phyloP scores from a whole-genome alignment of 2,888 invertebrate species.

The Zygogramma bicolorata region DNA sequence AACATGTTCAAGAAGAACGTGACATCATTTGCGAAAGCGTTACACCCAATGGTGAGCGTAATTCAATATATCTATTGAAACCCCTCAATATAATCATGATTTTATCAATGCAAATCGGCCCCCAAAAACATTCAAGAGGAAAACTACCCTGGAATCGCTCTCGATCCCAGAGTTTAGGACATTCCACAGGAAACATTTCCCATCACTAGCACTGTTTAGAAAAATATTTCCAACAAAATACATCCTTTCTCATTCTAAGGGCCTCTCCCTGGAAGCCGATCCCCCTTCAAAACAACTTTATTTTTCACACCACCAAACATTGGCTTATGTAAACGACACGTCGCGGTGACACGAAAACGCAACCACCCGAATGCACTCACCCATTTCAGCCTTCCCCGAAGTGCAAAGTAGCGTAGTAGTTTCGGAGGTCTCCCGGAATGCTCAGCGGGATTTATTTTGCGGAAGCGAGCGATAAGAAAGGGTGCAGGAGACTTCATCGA shows the following conservation, averaged over 20 bases:
- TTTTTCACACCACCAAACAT: neutral
- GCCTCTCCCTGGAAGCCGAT: neutral
- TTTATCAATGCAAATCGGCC: too few relatives aligned
- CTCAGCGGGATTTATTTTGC: constrained; percentile 48
- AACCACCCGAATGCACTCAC: neutral
- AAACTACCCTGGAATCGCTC: too few relatives aligned
- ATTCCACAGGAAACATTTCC: too few relatives aligned
- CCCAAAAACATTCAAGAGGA: too few relatives aligned
- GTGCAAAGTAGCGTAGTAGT: constrained; percentile 44
- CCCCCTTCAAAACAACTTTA: constrained; percentile 1
- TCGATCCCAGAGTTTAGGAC: too few relatives aligned
- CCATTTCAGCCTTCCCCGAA: constrained; percentile 16
- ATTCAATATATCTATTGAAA: too few relatives aligned
- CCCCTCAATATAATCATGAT: too few relatives aligned
- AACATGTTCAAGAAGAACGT: too few relatives aligned
- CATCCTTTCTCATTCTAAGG: neutral
- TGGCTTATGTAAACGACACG: constrained; percentile 6
- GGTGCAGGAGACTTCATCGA: constrained; percentile 24
- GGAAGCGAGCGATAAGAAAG: constrained; percentile 52
- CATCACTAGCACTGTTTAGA: too few relatives aligned
- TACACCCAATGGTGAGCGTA: too few relatives aligned
- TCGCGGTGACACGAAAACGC: neutral
- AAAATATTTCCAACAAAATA: neutral
- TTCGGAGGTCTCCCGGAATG: constrained; percentile 38
- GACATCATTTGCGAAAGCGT: too few relatives aligned